phyloP scores from a whole-genome alignment of 2,797 vertebrate genomes.

The Triplophysa bombifrons region DNA sequence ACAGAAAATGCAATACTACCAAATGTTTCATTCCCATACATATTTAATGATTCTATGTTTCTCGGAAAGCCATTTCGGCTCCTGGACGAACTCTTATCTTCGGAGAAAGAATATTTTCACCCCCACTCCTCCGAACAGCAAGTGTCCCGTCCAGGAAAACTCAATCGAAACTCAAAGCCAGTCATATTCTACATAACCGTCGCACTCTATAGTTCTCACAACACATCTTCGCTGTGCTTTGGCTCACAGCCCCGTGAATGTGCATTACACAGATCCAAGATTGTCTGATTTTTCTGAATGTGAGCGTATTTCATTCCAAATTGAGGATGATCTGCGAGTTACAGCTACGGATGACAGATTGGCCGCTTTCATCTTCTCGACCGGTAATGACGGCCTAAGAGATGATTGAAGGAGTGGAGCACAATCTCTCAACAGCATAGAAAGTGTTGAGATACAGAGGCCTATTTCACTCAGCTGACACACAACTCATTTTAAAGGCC shows the following conservation, averaged over 20 bases:
- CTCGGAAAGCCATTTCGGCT: conserved; percentile 67
- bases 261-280: conserved; percentile 63
- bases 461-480: neutral
- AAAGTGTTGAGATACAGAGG: neutral
- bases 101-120: conserved; percentile 62
- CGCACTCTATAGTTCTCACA: neutral
- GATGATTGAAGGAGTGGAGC: neutral
- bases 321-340: conserved; percentile 28
- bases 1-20: conserved; percentile 33
- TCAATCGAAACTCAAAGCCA: neutral
- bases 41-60: conserved; percentile 59
- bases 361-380: conserved; percentile 1
- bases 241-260: conserved; percentile 50
- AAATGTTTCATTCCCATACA: conserved; percentile 31
- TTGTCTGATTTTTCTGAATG: conserved; percentile 74
- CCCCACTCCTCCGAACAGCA: conserved; percentile 60
- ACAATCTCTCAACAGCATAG: conserved; percentile 7
- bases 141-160: conserved; percentile 33
- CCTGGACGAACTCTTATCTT: conserved; percentile 59
- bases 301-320: conserved; percentile 53
- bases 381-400: neutral
- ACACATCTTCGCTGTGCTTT: neutral
- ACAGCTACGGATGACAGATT: conserved; percentile 4
- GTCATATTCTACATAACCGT: conserved; percentile 1
- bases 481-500: conserved; percentile 24